phyloP scores from a whole-genome alignment of 2,113 vertebrate genomes.

The Galemys pyrenaicus region DNA sequence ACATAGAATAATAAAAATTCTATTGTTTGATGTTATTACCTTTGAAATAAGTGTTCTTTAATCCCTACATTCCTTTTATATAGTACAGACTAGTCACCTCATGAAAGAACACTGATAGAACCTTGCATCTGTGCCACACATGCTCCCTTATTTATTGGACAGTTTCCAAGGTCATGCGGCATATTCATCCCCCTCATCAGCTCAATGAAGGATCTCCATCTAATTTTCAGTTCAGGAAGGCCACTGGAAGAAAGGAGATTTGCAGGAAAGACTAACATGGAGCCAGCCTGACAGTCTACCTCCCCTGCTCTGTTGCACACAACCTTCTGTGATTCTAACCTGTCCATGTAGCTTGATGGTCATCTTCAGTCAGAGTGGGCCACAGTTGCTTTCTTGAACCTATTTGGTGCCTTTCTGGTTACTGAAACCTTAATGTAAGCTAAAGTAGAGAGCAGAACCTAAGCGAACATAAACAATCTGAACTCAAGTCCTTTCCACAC shows the following conservation, averaged over 20 bases:
- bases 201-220: neutral
- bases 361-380: neutral
- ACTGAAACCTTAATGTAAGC: neutral
- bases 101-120: neutral
- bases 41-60: neutral
- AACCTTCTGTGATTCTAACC: neutral
- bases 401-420: neutral
- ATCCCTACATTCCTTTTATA: neutral
- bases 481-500: neutral
- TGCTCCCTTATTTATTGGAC: neutral
- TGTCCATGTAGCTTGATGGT: neutral
- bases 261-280: neutral
- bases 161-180: neutral
- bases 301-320: neutral
- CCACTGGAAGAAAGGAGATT: neutral
- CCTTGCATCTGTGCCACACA: neutral
- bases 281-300: neutral
- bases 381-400: neutral
- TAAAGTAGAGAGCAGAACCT: neutral
- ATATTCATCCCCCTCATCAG: neutral
- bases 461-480: neutral
- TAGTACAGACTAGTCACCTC: too few relatives aligned
- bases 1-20: neutral
- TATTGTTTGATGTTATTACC: neutral
- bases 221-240: neutral